Conservation (phyloP, 2,113 vertebrate species). For the Corythoichthys haematopterus region DNA sequence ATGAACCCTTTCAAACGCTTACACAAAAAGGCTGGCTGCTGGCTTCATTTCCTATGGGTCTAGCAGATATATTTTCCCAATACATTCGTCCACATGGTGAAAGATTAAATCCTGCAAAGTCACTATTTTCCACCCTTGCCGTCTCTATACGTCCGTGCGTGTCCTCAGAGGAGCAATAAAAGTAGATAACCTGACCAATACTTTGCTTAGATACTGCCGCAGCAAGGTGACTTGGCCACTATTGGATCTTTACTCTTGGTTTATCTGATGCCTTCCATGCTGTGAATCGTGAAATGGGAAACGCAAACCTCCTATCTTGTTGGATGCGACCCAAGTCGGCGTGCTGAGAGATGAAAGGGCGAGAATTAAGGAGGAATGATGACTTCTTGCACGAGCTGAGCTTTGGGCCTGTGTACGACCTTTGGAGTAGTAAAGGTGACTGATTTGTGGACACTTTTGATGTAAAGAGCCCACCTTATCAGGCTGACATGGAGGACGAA, state of each 20-base stretch:
- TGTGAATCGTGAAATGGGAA: constrained; percentile 6
- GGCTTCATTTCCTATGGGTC: not conserved
- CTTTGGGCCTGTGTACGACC: constrained; percentile 43
- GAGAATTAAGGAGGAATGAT: constrained; percentile 55
- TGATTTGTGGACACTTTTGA: constrained; percentile 44
- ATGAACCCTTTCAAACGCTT: not conserved
- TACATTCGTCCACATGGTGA: not conserved
- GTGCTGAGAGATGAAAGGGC: constrained; percentile 30
- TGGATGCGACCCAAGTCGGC: constrained; percentile 11
- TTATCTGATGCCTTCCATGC: constrained; percentile 43
- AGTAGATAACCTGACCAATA: constrained; percentile 31
- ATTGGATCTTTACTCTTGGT: constrained; percentile 22
- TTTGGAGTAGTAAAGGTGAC: constrained; percentile 57
- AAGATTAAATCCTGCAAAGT: constrained; percentile 7
- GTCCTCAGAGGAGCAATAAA: constrained; percentile 27
- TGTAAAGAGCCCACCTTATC: constrained; percentile 59
- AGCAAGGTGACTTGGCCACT: constrained; percentile 11
- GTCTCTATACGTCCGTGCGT: constrained; percentile 19
- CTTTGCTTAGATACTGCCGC: constrained; percentile 25
- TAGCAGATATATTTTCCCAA: not conserved
- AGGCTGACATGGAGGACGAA: constrained; percentile 29
- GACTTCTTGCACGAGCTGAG: constrained; percentile 42
- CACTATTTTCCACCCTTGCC: constrained; percentile 10
- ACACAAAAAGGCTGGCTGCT: not conserved
- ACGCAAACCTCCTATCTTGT: constrained; percentile 13